phyloP scores from a whole-genome alignment of 2,888 invertebrate species.

The Ferrisia virgata region DNA sequence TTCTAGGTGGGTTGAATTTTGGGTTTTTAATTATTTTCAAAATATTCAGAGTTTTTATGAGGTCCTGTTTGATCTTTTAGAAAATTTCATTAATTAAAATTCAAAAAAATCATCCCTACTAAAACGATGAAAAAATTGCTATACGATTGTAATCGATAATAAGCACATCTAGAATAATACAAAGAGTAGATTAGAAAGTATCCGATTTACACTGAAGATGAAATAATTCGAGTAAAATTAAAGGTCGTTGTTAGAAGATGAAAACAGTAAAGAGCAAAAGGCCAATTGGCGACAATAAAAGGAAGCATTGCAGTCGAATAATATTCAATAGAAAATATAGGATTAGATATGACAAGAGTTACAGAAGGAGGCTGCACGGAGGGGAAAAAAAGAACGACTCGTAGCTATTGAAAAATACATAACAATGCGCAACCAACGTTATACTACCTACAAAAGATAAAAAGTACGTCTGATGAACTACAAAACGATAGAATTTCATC shows the following conservation, averaged over 20 bases:
- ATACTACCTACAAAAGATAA: background rate
- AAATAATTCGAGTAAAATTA: background rate
- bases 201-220: background rate
- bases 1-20: too few relatives aligned
- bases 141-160: background rate
- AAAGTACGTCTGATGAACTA: background rate
- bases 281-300: background rate
- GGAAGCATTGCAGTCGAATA: background rate
- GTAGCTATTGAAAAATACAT: background rate
- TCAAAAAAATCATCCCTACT: background rate
- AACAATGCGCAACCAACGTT: background rate
- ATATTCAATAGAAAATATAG: background rate
- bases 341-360: background rate
- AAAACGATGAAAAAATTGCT: background rate
- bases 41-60: too few relatives aligned
- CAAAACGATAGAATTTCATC: background rate
- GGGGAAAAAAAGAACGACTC: background rate
- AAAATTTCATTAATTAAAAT: slow-evolving; percentile 9
- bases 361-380: background rate
- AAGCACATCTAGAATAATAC: too few relatives aligned
- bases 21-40: too few relatives aligned
- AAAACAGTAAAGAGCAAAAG: background rate
- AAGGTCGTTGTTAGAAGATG: background rate
- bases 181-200: too few relatives aligned
- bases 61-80: too few relatives aligned